A percentile compares a stretch with the other conserved stretches of the same genome.
phyloP scores from a whole-genome alignment of 1,140 invertebrate species.

The Ephestia elutella region DNA sequence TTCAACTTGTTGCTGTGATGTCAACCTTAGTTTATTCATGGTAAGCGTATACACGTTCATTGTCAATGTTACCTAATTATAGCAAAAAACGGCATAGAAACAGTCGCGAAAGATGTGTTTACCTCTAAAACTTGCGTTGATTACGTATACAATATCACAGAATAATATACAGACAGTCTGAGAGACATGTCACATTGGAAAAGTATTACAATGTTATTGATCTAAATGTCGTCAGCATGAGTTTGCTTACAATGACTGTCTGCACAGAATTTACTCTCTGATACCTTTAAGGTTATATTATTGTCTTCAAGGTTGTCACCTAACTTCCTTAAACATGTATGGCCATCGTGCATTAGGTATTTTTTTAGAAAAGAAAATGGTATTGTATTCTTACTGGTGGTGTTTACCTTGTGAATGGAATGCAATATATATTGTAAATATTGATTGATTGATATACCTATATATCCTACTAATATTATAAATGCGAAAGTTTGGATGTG shows the following conservation, averaged over 20 bases:
- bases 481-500: too few species aligned
- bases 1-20: slow-evolving; percentile 20
- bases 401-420: too few species aligned
- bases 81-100: slow-evolving; percentile 3
- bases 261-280: background rate
- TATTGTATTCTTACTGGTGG: background rate
- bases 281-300: background rate
- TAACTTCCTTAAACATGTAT: background rate
- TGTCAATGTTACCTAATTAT: slow-evolving; percentile 16
- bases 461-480: too few species aligned
- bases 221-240: background rate
- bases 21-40: slow-evolving; percentile 16
- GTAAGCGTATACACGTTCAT: slow-evolving; percentile 12
- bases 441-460: too few species aligned
- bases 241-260: background rate
- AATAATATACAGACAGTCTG: background rate
- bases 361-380: too few species aligned
- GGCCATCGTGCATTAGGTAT: too few species aligned
- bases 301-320: background rate
- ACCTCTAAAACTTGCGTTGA: background rate
- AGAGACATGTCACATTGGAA: background rate
- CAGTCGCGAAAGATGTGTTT: background rate
- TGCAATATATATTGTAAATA: too few species aligned
- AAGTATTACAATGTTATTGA: background rate
- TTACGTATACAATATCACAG: background rate